These are phyloP conservation scores for Anguilla rostrata DNA, from an alignment of 2,113 vertebrate genomes.

Conservation along the genomic window DNA sequence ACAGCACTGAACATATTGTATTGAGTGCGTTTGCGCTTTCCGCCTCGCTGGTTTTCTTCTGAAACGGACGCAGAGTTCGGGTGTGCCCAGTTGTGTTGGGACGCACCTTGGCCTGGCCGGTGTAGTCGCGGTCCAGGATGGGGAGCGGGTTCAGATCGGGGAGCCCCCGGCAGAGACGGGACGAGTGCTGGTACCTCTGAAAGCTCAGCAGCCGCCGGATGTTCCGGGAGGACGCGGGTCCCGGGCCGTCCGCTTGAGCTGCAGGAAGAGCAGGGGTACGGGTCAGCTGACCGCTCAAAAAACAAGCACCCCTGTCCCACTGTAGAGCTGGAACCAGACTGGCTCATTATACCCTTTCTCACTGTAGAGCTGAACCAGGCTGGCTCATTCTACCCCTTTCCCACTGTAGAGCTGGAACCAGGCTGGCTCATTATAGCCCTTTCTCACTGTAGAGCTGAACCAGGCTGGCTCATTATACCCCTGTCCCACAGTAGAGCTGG, in stretches of 20 bases:
- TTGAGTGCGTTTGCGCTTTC: not conserved
- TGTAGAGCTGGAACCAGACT: not conserved
- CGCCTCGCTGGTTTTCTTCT: not conserved
- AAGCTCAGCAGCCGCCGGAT: slow-evolving; percentile 79
- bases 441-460: slow-evolving; percentile 5
- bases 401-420: not conserved
- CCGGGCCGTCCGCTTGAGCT: slow-evolving; percentile 78
- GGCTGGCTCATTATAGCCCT: not conserved
- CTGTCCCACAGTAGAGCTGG: slow-evolving; percentile 5
- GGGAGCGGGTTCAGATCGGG: slow-evolving; percentile 73
- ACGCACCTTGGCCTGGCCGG: slow-evolving; percentile 84
- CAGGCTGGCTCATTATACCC: slow-evolving; percentile 6
- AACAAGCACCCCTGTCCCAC: not conserved
- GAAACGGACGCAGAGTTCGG: no score
- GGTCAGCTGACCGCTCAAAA: not conserved
- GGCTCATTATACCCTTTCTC: not conserved
- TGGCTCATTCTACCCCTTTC: not conserved
- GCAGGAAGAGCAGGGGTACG: slow-evolving; percentile 29
- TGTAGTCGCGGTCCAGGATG: slow-evolving; percentile 83
- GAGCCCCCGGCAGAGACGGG: slow-evolving; percentile 75
- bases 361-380: slow-evolving; percentile 3
- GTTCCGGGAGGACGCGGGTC: slow-evolving; percentile 78
- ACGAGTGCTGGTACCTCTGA: slow-evolving; percentile 79
- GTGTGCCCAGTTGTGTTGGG: no score
- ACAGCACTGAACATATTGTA: not conserved